A percentile compares a stretch with the other conserved stretches of the same genome.
phyloP scores from a whole-genome alignment of 2,113 vertebrate genomes.

The Chamaetylas fuelleborni region DNA sequence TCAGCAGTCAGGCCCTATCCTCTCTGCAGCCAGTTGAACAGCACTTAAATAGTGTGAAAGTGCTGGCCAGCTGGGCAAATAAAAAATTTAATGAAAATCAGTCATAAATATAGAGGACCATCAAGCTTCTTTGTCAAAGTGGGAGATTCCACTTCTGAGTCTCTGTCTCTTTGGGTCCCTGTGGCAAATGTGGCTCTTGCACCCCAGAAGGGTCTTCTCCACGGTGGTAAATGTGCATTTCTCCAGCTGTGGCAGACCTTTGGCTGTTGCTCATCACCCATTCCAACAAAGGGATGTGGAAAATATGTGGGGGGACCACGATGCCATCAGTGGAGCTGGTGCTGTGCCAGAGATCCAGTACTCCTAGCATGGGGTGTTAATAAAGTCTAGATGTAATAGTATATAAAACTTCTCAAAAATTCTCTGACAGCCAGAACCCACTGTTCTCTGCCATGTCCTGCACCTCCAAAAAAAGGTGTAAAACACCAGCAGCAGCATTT shows the following conservation, averaged over 20 bases:
- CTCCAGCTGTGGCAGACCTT: not conserved
- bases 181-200: rapidly evolving
- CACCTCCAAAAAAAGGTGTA: not conserved
- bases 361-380: rapidly evolving
- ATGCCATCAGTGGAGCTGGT: not conserved
- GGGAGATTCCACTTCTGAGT: not conserved
- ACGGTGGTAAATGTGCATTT: rapidly evolving
- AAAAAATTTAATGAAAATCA: not conserved
- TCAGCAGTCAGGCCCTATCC: not conserved
- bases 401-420: not conserved
- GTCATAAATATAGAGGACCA: not conserved
- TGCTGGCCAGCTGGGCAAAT: not conserved
- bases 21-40: not conserved
- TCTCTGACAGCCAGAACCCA: not conserved
- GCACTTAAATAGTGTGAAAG: not conserved
- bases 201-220: not conserved
- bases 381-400: not conserved
- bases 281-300: not conserved
- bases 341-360: not conserved
- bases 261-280: not conserved
- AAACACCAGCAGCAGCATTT: not conserved
- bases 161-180: not conserved
- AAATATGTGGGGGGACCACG: rapidly evolving
- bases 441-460: not conserved
- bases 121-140: not conserved